These are phyloP conservation scores for Caenorhabditis drosophilae DNA, from an alignment of 2,888 invertebrate genomes.

Conservation along the genomic window DNA sequence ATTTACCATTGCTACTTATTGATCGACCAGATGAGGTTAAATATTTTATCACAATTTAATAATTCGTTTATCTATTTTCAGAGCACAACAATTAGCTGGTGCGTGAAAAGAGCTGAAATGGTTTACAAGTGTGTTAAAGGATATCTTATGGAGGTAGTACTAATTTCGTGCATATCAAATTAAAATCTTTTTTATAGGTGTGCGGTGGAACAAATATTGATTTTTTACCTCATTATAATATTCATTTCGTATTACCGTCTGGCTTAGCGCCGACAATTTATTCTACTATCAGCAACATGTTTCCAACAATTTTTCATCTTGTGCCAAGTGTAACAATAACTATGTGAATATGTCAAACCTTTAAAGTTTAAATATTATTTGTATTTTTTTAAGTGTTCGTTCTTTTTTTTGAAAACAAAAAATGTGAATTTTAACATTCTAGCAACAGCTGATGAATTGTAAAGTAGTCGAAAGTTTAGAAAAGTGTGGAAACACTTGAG, in stretches of 20 bases:
- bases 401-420: conserved; percentile 2
- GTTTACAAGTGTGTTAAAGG: conserved; percentile 99
- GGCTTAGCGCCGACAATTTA: conserved; percentile 76
- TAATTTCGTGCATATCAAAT: neutral
- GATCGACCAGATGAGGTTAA: conserved; percentile 90
- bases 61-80: conserved; percentile 57
- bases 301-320: conserved; percentile 82
- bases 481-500: too few relatives aligned
- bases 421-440: neutral
- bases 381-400: conserved; percentile 17
- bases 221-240: conserved; percentile 77
- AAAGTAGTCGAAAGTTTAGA: neutral
- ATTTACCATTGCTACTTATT: conserved; percentile 87
- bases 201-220: conserved; percentile 41
- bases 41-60: neutral
- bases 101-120: conserved; percentile 90
- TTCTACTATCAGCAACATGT: conserved; percentile 79
- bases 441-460: too few relatives aligned
- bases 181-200: conserved; percentile 25
- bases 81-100: conserved; percentile 90
- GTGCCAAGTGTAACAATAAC: conserved; percentile 52
- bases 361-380: conserved; percentile 13
- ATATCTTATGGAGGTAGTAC: conserved; percentile 90
- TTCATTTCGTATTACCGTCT: conserved; percentile 84
- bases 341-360: neutral